Percentiles rank a stretch among this genome's conserved stretches.
phyloP scores from a whole-genome alignment of 2,113 vertebrate genomes.

The Collichthys lucidus region DNA sequence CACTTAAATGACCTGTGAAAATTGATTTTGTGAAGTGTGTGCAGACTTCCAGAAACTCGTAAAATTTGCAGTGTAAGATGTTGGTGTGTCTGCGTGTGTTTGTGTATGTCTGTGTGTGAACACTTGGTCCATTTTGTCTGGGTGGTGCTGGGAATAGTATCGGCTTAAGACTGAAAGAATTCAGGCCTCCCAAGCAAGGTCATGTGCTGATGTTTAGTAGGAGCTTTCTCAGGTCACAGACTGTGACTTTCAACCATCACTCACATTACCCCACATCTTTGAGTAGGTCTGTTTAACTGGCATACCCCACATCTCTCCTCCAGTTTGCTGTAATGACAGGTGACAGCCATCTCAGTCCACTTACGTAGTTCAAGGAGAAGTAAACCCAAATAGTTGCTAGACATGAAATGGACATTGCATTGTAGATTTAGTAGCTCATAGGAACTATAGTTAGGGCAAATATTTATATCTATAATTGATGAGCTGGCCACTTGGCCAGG shows the following conservation, averaged over 20 bases:
- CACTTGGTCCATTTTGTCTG: constrained; percentile 62
- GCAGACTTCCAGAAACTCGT: constrained; percentile 51
- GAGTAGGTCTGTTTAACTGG: constrained; percentile 63
- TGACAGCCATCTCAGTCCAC: constrained; percentile 74
- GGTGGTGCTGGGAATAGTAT: constrained; percentile 78
- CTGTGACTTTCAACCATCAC: constrained; percentile 78
- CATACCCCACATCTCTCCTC: constrained; percentile 69
- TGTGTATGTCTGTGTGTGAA: constrained; percentile 59
- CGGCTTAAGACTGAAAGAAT: constrained; percentile 80
- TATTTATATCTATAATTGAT: not conserved
- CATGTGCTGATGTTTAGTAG: constrained; percentile 84
- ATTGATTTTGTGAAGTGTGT: constrained; percentile 39
- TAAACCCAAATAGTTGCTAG: constrained; percentile 51
- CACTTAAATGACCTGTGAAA: constrained; percentile 43
- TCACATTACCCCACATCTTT: constrained; percentile 75
- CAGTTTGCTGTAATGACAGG: constrained; percentile 67
- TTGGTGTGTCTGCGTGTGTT: constrained; percentile 23
- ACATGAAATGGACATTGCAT: constrained; percentile 43
- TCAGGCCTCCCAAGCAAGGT: constrained; percentile 79
- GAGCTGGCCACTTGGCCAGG: no score
- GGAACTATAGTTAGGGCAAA: constrained; percentile 13
- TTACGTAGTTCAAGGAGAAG: constrained; percentile 64
- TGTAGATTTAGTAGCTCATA: constrained; percentile 15
- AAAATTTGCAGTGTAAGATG: constrained; percentile 45
- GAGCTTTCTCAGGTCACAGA: constrained; percentile 80